Evolutionary conservation across 2,888 invertebrate species (phyloP).

Genomic region (Orgyia antiqua): DNA sequence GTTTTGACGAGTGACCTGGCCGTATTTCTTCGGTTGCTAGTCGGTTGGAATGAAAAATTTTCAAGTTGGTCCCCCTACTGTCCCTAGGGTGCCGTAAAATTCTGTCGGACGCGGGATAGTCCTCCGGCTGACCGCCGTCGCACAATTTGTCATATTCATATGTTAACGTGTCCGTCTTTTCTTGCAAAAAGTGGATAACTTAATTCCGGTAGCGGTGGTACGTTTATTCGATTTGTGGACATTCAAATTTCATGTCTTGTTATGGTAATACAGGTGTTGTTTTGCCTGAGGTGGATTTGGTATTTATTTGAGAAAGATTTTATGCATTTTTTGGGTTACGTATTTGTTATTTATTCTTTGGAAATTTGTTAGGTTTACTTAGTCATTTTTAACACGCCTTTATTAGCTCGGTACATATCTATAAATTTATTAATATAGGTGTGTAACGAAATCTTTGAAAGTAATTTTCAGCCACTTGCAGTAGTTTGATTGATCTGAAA

Average conservation of each 20-base stretch:
- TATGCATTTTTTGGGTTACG: slow-evolving; percentile 12
- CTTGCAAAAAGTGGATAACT: slow-evolving; percentile 77
- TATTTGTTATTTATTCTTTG: too few relatives aligned
- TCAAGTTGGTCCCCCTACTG: slow-evolving; percentile 67
- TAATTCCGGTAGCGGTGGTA: slow-evolving; percentile 58
- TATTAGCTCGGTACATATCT: too few relatives aligned
- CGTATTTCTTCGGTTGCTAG: slow-evolving; percentile 68
- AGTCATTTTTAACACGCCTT: too few relatives aligned
- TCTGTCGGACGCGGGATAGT: slow-evolving; percentile 58
- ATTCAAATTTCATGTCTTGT: slow-evolving; percentile 76
- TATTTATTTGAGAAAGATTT: slow-evolving; percentile 12
- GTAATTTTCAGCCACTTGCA: too few relatives aligned
- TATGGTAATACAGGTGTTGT: slow-evolving; percentile 76
- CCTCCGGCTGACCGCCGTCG: slow-evolving; percentile 62
- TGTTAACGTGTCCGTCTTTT: slow-evolving; percentile 77
- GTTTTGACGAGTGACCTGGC: slow-evolving; percentile 76
- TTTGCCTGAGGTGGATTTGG: slow-evolving; percentile 48
- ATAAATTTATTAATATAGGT: too few relatives aligned
- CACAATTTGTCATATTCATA: slow-evolving; percentile 80
- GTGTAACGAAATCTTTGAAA: too few relatives aligned
- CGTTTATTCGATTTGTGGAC: slow-evolving; percentile 74
- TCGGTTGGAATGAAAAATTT: slow-evolving; percentile 75
- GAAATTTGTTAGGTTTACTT: too few relatives aligned
- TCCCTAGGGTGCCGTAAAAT: slow-evolving; percentile 76
- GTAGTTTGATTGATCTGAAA: too few relatives aligned